These are phyloP conservation scores for Hirtodrosophila confusa DNA, from an alignment of 2,888 invertebrate genomes.

Conservation along the genomic window DNA sequence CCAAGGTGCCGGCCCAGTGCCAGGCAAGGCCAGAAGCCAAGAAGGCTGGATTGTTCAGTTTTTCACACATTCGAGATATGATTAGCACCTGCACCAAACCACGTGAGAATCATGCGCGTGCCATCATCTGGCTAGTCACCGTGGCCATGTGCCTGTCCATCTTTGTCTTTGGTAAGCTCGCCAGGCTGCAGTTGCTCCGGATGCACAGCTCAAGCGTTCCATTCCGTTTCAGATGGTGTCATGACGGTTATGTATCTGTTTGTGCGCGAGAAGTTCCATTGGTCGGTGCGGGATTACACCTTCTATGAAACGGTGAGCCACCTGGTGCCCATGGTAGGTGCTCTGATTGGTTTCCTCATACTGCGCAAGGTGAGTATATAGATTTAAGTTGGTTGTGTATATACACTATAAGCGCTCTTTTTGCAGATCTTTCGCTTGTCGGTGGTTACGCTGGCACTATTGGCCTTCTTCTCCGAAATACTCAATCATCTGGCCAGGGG, in stretches of 20 bases:
- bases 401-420: not conserved
- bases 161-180: constrained; percentile 79
- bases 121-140: constrained; percentile 82
- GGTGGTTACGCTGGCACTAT: constrained; percentile 77
- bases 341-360: constrained; percentile 86
- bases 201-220: not conserved
- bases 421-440: constrained; percentile 78
- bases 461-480: constrained; percentile 77
- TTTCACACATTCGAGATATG: constrained; percentile 80
- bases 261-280: constrained; percentile 87
- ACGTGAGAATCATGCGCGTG: constrained; percentile 80
- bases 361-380: constrained; percentile 84
- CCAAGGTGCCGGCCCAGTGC: constrained; percentile 20
- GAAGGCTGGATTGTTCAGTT: constrained; percentile 72
- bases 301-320: constrained; percentile 86
- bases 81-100: constrained; percentile 79
- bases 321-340: constrained; percentile 86
- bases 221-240: constrained; percentile 69
- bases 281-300: constrained; percentile 88
- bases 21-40: constrained; percentile 28
- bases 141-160: constrained; percentile 77
- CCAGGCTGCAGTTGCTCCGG: not conserved
- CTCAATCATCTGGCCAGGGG: constrained; percentile 76
- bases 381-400: constrained; percentile 26
- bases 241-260: constrained; percentile 87